Conservation (phyloP, 2,888 invertebrate species). For the Thalpophila matura region DNA sequence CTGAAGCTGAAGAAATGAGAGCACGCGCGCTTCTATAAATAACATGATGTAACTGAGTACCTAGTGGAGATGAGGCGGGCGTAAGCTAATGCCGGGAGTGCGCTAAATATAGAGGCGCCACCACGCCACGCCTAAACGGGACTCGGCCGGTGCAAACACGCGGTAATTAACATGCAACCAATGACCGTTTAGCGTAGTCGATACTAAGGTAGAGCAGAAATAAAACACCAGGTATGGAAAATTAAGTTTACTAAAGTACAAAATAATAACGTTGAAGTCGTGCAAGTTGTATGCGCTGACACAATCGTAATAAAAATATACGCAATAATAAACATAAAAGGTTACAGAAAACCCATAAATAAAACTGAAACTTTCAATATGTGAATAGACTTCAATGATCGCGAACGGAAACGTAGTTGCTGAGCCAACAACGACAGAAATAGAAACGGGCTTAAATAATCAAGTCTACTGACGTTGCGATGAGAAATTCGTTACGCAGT, state of each 20-base stretch:
- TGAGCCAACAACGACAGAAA: neutral
- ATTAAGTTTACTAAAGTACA: no score
- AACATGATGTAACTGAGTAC: conserved; percentile 77
- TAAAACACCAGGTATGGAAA: no score
- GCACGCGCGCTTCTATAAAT: conserved; percentile 73
- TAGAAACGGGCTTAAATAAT: conserved; percentile 18
- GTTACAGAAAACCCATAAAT: conserved; percentile 24
- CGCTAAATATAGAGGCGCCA: conserved; percentile 82
- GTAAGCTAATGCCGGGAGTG: conserved; percentile 71
- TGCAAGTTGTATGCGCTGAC: no score
- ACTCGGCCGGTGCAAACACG: conserved; percentile 65
- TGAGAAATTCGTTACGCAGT: neutral
- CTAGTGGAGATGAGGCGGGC: conserved; percentile 61
- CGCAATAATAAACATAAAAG: no score
- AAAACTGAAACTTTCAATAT: neutral
- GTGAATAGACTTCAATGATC: neutral
- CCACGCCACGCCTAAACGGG: conserved; percentile 75
- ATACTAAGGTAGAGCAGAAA: no score
- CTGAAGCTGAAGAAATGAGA: conserved; percentile 66
- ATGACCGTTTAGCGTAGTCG: no score
- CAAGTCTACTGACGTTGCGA: neutral
- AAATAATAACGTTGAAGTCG: no score
- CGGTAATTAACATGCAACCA: conserved; percentile 53
- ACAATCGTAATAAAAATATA: no score
- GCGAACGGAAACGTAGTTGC: conserved; percentile 8